Evolutionary conservation across 30 jellyfish, hydroid and myxozoan genomes (phyloP), one percentile per base, ranked within the genome.

Genomic region (Aurelia aurita complex sp. Pacific): DNA sequence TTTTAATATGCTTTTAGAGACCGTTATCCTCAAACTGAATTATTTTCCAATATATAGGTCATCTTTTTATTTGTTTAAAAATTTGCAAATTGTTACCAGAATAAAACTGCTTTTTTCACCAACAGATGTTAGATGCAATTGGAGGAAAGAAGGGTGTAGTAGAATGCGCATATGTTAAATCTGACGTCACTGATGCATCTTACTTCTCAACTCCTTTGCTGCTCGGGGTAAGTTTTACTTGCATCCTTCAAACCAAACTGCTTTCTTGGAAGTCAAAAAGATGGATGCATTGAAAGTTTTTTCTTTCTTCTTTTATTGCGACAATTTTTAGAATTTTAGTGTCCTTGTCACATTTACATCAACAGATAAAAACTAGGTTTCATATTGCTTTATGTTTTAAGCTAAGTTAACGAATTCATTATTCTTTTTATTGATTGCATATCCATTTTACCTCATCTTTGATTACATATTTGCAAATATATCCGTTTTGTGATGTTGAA

Each of bases 131-230:
- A 64, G 99, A 94, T 54, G 99, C 99, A 10, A 71, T 94, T 72
- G 94, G 85, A 36, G 99, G 99, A 61, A 90, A 90, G 85, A 94
- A 94, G 38, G 99, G 99, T 8, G 99, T 94, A 10, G 99, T 94
- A 23, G 99, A 94, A 73, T 94, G 99, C 78, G 95, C 96, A 13
- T 94, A 89, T 57, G 97, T 89, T 53, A 92, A 86, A 62, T 94
- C 99, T 17, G 96, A 82, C 73, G 91, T 90, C 29, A 94, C 97
- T 12, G 97, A 87, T n/a, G 97, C 97, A 16, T 34, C 95, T 12
- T 94, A 89, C 85, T 94, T 94, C 67, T 96, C 99, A 23, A 88
- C 99, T 10, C 99, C 99, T 2, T 69, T 94, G 40, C 85, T 94
- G 33, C 89, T 94, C 32, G 99, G 99, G 69, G 98, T 94, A 83